Evolutionary conservation across 2,113 vertebrate genomes (phyloP).

Genomic region (Chloropsis hardwickii): DNA sequence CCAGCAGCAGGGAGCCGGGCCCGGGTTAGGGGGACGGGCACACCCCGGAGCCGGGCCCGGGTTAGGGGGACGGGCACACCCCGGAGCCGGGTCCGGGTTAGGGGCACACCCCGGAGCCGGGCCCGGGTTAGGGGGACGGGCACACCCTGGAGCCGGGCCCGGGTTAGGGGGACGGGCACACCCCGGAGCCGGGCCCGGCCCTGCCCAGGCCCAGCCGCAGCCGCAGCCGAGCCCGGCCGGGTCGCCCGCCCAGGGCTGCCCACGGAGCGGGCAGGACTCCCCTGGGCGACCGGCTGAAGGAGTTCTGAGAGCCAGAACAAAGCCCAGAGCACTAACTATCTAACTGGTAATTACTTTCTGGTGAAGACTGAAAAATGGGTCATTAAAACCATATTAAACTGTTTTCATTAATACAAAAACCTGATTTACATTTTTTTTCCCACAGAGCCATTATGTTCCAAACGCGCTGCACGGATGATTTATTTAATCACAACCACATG

Average conservation of each 20-base stretch:
- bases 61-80: no score
- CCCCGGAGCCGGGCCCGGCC: no score
- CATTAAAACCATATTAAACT: conserved; percentile 70
- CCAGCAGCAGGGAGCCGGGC: no score
- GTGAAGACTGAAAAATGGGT: conserved; percentile 71
- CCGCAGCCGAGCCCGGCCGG: not conserved
- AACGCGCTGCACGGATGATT: conserved; percentile 19
- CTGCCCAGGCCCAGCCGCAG: no score
- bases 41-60: not conserved
- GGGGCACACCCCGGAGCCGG: no score
- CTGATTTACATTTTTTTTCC: conserved; percentile 71
- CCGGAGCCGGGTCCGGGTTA: no score
- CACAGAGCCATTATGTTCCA: conserved; percentile 65
- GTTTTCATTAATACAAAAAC: conserved; percentile 70
- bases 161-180: no score
- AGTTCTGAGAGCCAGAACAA: conserved; percentile 54
- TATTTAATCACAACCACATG: conserved; percentile 66
- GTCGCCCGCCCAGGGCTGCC: conserved; percentile 22
- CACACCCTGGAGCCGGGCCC: no score
- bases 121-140: no score
- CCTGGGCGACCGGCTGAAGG: not conserved
- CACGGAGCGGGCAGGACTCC: not conserved
- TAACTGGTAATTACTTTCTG: conserved; percentile 73
- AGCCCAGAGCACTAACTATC: conserved; percentile 67
- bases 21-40: no score